Base-by-base conservation (phyloP, 2,888 invertebrate genomes). In the Lottia gigantea region DNA sequence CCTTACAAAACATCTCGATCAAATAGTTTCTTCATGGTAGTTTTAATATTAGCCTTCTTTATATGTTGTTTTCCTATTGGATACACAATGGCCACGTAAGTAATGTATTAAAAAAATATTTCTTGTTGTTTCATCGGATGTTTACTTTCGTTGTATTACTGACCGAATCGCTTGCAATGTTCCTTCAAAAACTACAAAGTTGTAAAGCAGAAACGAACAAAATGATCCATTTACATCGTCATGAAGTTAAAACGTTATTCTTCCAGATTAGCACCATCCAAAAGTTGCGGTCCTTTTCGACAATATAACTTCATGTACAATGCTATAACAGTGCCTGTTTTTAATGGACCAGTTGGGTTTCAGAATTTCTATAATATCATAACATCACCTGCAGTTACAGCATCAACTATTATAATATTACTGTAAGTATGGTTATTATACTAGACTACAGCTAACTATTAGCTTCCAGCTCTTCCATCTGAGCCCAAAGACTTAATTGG, bases 381-480 rank as follows among this genome's bases (percentile, higher is more conserved):
- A 31, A 80, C 79, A 4, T 85, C 83, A 7, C 74, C 82, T 7
- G 81, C 81, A 16, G 79, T 84, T 64, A 74, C 80, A 7, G 71
- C 79, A 16, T 76, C 79, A 19, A 66, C 84, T 16, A 73, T 85
- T 19, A 89, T 93, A n/a, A 90, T 94, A 74, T 89, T 92, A 4
- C 89, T 90, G 93, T 93, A 81, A 90, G 88, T 85, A 46, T 63
- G n/a, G n/a, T n/a, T n/a, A n/a, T n/a, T n/a, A n/a, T n/a, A n/a
- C n/a, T n/a, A n/a, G n/a, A n/a, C n/a, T n/a, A n/a, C n/a, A n/a
- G n/a, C n/a, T n/a, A n/a, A n/a, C n/a, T n/a, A n/a, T n/a, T n/a
- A n/a, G n/a, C n/a, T n/a, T n/a, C n/a, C n/a, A n/a, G n/a, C n/a
- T n/a, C n/a, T n/a, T n/a, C n/a, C n/a, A n/a, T n/a, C n/a, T n/a